phyloP scores from a whole-genome alignment of 1,140 invertebrate genomes.

The Eriosoma lanigerum region DNA sequence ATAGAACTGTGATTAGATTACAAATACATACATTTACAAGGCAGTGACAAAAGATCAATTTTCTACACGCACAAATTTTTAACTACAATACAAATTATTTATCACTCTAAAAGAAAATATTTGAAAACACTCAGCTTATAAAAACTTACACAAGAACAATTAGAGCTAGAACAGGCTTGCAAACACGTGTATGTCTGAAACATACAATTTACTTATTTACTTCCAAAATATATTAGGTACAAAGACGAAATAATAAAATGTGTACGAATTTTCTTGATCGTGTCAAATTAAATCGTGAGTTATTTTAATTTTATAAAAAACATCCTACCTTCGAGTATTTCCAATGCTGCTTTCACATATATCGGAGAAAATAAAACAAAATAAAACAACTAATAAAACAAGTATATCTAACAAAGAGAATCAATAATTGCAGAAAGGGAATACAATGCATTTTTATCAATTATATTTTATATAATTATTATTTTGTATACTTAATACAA shows the following conservation, averaged over 20 bases:
- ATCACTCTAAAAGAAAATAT: conserved; percentile 40
- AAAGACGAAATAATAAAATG: not conserved
- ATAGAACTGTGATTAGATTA: not conserved
- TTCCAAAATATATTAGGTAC: conserved; percentile 5
- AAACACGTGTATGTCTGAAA: conserved; percentile 86
- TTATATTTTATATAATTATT: too few species aligned
- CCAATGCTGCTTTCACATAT: conserved; percentile 52
- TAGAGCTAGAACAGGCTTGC: conserved; percentile 80
- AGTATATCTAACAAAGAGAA: not conserved
- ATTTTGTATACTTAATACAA: too few species aligned
- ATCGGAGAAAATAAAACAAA: conserved; percentile 29
- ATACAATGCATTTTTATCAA: too few species aligned
- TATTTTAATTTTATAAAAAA: not conserved
- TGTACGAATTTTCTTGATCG: not conserved
- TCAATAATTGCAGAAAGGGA: too few species aligned
- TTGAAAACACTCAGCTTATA: conserved; percentile 55
- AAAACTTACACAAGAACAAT: conserved; percentile 62
- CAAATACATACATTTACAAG: not conserved
- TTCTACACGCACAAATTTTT: conserved; percentile 9
- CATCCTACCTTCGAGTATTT: conserved; percentile 51
- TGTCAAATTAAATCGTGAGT: conserved; percentile 15
- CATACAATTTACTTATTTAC: conserved; percentile 54
- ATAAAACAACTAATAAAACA: not conserved
- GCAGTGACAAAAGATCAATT: not conserved
- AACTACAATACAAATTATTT: conserved; percentile 17